These are phyloP conservation scores for Amphipoea lucens DNA, from an alignment of 2,888 invertebrate genomes.

Conservation along the genomic window DNA sequence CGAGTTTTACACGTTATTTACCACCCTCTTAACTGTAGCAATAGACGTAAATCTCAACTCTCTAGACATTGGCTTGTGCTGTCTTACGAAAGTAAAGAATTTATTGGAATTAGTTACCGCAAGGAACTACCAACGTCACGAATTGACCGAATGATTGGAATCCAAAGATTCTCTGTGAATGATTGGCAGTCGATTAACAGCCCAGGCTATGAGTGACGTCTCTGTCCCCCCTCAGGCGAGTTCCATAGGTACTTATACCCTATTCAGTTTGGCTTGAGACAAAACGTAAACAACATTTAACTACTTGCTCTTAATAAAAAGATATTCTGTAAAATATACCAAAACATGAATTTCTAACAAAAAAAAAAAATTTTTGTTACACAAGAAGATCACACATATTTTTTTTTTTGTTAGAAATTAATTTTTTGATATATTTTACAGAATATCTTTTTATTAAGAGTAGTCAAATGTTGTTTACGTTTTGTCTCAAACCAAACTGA, in stretches of 20 bases:
- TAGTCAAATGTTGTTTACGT: neutral
- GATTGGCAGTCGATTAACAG: slow-evolving; percentile 51
- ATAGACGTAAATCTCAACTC: slow-evolving; percentile 26
- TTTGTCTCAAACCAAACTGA: too few relatives aligned
- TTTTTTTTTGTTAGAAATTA: too few relatives aligned
- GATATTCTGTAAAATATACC: too few relatives aligned
- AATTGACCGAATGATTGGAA: slow-evolving; percentile 26
- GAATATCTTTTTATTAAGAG: too few relatives aligned
- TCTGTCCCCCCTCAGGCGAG: slow-evolving; percentile 3
- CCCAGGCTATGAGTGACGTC: slow-evolving; percentile 34
- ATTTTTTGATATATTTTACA: too few relatives aligned
- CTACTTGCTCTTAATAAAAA: too few relatives aligned
- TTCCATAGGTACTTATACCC: neutral
- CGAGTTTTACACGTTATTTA: slow-evolving; percentile 46
- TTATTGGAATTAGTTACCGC: slow-evolving; percentile 13
- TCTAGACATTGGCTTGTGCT: slow-evolving; percentile 23
- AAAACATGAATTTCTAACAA: too few relatives aligned
- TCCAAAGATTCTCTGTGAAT: slow-evolving; percentile 46
- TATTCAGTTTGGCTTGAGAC: too few relatives aligned
- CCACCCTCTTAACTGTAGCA: slow-evolving; percentile 42
- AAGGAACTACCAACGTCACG: slow-evolving; percentile 11
- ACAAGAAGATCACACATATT: too few relatives aligned
- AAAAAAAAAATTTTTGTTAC: too few relatives aligned
- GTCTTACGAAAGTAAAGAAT: slow-evolving; percentile 23
- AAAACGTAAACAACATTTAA: too few relatives aligned